Conservation (phyloP, 2,797 vertebrate species). For the Pteropus rufus region DNA sequence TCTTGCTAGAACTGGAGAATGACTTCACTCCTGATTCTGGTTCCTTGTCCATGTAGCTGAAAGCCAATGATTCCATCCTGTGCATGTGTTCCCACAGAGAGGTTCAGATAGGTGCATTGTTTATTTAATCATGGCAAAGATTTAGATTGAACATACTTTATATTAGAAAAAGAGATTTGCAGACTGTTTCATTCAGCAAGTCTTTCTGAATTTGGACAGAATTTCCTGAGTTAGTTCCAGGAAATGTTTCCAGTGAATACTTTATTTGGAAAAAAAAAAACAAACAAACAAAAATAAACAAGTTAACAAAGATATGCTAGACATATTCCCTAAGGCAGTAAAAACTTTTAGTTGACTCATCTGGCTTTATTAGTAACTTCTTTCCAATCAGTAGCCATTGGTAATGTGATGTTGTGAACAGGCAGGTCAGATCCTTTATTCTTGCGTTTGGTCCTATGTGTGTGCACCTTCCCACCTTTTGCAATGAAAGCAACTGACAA, state of each 20-base stretch:
- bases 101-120: neutral
- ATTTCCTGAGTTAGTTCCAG: constrained; percentile 14
- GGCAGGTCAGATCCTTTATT: neutral
- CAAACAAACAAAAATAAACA: too few relatives aligned
- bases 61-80: neutral
- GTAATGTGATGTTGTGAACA: neutral
- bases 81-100: neutral
- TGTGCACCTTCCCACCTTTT: neutral
- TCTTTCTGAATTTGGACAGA: constrained; percentile 20
- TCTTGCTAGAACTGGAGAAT: neutral
- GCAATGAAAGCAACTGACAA: neutral
- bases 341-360: neutral
- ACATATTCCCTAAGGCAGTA: neutral
- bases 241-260: constrained; percentile 11
- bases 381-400: neutral
- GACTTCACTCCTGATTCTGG: neutral
- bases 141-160: neutral
- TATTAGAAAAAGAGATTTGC: neutral
- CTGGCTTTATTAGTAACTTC: neutral
- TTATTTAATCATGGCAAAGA: neutral
- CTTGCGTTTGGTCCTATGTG: neutral
- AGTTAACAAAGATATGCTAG: neutral
- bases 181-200: neutral
- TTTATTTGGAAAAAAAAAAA: neutral
- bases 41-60: neutral